Evolutionary conservation across 2,113 vertebrate genomes (phyloP).

Genomic region (Trogon melanurus): DNA sequence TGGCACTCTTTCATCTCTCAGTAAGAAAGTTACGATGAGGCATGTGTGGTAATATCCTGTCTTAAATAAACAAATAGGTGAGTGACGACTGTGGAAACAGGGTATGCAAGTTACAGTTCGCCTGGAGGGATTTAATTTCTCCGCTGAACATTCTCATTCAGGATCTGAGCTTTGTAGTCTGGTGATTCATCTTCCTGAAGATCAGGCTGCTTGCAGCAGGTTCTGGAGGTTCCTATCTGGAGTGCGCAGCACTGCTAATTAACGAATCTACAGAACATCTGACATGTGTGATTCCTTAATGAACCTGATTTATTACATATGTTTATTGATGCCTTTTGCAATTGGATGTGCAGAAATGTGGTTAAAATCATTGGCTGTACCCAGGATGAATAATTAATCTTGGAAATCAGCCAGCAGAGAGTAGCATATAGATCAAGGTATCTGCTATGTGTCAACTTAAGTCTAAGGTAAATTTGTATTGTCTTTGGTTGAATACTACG

Average conservation of each 20-base stretch:
- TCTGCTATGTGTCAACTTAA: not conserved
- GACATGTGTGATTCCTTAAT: constrained; percentile 53
- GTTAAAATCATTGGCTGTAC: constrained; percentile 9
- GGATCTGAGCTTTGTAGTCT: not conserved
- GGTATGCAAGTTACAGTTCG: not conserved
- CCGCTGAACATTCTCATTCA: not conserved
- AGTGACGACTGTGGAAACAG: constrained; percentile 30
- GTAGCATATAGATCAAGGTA: constrained; percentile 36
- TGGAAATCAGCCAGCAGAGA: constrained; percentile 50
- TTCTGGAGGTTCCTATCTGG: constrained; percentile 50
- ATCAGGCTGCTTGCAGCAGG: constrained; percentile 43
- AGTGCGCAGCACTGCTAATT: constrained; percentile 32
- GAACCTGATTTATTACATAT: constrained; percentile 60
- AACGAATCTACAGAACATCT: constrained; percentile 4
- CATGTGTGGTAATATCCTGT: not conserved
- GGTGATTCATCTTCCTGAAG: constrained; percentile 51
- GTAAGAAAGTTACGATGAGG: not conserved
- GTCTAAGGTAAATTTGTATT: not conserved
- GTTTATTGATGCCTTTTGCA: constrained; percentile 60
- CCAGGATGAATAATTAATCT: constrained; percentile 37
- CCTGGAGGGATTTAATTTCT: constrained; percentile 41
- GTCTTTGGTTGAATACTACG: not conserved
- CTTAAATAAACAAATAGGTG: constrained; percentile 39
- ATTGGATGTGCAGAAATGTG: constrained; percentile 2
- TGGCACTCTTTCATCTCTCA: not conserved